Evolutionary conservation across 2,797 vertebrate genomes (phyloP).

Genomic region (Lepilemur septentrionalis): DNA sequence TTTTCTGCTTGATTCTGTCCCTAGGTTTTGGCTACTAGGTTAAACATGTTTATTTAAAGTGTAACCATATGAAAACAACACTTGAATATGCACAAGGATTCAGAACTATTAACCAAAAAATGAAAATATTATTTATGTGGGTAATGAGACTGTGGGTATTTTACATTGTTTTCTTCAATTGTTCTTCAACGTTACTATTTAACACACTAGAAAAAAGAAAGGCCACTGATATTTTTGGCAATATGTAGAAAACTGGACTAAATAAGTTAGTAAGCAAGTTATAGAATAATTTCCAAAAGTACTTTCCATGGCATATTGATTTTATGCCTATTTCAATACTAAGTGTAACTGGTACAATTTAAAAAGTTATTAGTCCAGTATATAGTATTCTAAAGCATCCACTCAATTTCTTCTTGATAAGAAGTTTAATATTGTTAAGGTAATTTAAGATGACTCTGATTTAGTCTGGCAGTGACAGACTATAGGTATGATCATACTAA

Average conservation of each 20-base stretch:
- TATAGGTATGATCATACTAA: not conserved
- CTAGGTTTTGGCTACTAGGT: not conserved
- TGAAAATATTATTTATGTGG: not conserved
- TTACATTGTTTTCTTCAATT: not conserved
- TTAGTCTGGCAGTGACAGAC: not conserved
- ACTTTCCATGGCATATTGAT: slow-evolving; percentile 3
- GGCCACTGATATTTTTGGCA: not conserved
- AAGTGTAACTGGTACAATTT: not conserved
- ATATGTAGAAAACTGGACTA: not conserved
- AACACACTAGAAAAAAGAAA: not conserved
- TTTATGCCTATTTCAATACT: slow-evolving; percentile 27
- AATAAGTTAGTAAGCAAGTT: not conserved
- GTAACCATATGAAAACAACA: not conserved
- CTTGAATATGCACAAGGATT: not conserved
- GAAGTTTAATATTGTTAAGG: not conserved
- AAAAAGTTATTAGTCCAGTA: slow-evolving; percentile 1
- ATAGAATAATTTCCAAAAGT: slow-evolving; percentile 28
- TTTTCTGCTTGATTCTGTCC: not conserved
- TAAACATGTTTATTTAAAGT: not conserved
- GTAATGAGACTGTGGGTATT: not conserved
- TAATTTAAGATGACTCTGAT: not conserved
- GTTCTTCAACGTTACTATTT: not conserved
- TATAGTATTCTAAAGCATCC: not conserved
- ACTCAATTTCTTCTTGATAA: not conserved
- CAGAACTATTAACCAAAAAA: not conserved